Conservation (phyloP, 2,797 vertebrate species). For the Pantherophis vulpinus region DNA sequence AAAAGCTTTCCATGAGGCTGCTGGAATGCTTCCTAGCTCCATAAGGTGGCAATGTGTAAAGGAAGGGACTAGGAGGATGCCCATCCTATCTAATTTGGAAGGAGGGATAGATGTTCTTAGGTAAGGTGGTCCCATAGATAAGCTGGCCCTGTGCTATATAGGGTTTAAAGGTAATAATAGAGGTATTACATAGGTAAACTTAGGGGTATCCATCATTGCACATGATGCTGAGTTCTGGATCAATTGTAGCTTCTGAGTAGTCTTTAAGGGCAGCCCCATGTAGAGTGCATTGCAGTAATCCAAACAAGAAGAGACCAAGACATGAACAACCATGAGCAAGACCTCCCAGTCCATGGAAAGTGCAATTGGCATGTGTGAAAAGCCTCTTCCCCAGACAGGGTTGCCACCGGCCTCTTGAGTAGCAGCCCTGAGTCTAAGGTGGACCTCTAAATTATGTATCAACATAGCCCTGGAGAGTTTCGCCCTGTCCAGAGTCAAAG, state of each 20-base stretch:
- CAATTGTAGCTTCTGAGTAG: not conserved
- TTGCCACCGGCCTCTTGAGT: not conserved
- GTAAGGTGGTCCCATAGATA: not conserved
- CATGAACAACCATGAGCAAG: not conserved
- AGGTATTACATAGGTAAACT: not conserved
- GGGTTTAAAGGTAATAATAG: not conserved
- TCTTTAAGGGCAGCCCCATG: not conserved
- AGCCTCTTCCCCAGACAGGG: not conserved
- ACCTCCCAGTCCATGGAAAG: not conserved
- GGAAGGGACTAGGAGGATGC: not conserved
- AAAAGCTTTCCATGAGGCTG: not conserved
- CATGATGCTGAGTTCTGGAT: not conserved
- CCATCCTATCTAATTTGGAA: not conserved
- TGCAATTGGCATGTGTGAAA: not conserved
- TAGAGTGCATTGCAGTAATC: not conserved
- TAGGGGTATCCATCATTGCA: not conserved
- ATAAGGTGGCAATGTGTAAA: not conserved
- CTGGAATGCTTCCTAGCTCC: not conserved
- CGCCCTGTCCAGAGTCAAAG: not conserved
- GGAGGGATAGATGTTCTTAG: not conserved
- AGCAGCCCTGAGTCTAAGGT: not conserved
- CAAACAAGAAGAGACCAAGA: not conserved
- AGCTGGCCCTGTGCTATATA: not conserved
- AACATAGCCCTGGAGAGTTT: not conserved
- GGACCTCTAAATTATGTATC: not conserved